Evolutionary conservation across 2,113 vertebrate genomes (phyloP).

Genomic region (Grus americana): DNA sequence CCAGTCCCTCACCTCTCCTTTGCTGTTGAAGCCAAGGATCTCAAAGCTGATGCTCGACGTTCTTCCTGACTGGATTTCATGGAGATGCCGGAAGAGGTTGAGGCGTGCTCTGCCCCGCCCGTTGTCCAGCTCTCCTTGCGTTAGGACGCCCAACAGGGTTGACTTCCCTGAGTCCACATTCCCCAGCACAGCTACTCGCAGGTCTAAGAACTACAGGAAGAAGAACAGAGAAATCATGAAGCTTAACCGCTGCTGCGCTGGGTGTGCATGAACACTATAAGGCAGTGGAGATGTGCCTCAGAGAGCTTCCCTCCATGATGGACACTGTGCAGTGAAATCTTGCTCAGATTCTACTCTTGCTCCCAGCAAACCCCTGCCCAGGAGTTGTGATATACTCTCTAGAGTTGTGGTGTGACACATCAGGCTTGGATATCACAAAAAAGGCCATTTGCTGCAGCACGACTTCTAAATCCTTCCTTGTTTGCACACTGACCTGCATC

Average conservation of each 20-base stretch:
- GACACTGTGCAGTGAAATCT: background rate
- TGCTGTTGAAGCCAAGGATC: constrained; percentile 97
- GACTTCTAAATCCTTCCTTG: background rate
- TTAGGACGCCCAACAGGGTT: constrained; percentile 93
- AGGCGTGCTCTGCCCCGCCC: constrained; percentile 93
- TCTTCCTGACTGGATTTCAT: constrained; percentile 97
- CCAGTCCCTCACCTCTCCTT: constrained; percentile 86
- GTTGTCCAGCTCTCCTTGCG: constrained; percentile 97
- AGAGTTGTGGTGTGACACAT: background rate
- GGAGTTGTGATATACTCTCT: background rate
- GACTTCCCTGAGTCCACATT: constrained; percentile 98
- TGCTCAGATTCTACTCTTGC: background rate
- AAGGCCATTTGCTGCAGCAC: background rate
- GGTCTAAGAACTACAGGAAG: constrained; percentile 88
- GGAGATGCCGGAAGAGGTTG: constrained; percentile 97
- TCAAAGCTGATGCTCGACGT: constrained; percentile 99
- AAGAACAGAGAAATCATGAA: background rate
- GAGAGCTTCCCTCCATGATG: background rate
- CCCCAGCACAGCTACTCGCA: constrained; percentile 94
- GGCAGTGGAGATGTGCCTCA: background rate
- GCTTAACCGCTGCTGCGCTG: background rate
- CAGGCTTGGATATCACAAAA: background rate
- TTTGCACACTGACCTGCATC: background rate
- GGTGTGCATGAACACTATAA: background rate
- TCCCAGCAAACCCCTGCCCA: background rate